Conservation (phyloP, 1,140 invertebrate genomes). For the Daktulosphaira vitifoliae region DNA sequence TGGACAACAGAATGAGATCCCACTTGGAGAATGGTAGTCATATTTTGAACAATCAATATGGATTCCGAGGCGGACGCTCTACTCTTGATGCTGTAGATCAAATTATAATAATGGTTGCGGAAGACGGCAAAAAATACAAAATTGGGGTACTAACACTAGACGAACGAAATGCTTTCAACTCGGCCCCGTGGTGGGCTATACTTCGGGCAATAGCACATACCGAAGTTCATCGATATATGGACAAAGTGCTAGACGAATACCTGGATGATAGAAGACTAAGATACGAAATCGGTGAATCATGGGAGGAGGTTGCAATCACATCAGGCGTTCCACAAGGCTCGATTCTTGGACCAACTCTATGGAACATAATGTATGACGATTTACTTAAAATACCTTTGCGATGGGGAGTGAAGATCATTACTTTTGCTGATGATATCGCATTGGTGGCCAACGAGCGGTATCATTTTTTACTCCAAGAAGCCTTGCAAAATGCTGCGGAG, state of each 20-base stretch:
- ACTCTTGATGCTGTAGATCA: neutral
- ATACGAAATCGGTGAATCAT: neutral
- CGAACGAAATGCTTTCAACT: neutral
- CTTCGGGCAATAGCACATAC: neutral
- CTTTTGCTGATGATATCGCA: constrained; percentile 7
- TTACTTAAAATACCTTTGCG: neutral
- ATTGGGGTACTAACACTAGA: neutral
- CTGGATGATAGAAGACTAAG: neutral
- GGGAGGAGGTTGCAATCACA: neutral
- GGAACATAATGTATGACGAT: constrained; percentile 8
- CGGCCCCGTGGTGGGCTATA: neutral
- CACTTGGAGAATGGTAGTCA: neutral
- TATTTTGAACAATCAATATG: neutral
- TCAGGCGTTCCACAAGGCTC: constrained; percentile 4
- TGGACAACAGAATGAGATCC: neutral
- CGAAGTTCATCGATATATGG: neutral
- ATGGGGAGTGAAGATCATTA: neutral
- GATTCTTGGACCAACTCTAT: neutral
- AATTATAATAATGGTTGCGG: neutral
- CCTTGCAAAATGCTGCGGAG: neutral
- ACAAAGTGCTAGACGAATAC: too few relatives aligned
- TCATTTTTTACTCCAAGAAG: neutral
- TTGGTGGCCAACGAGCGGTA: neutral
- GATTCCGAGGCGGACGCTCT: neutral
- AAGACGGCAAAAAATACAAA: neutral